phyloP scores from a whole-genome alignment of 1,140 invertebrate species.

The Paramacrobiotus metropolitanus region DNA sequence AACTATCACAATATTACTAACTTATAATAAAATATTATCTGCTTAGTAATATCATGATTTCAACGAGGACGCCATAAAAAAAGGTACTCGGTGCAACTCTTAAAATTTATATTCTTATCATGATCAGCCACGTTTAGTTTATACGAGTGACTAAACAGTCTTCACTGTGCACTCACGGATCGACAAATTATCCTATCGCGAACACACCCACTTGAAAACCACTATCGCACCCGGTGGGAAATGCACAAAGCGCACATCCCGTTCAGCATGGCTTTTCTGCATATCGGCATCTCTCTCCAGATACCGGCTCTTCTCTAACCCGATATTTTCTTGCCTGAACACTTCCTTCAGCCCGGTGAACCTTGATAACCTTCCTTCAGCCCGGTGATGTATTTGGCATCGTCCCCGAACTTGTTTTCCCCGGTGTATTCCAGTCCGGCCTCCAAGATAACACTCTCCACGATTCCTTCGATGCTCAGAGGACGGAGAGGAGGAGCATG shows the following conservation, averaged over 20 bases:
- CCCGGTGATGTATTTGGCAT: constrained; percentile 51
- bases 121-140: no score
- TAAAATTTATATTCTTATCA: no score
- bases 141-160: no score
- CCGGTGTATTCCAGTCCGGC: constrained; percentile 33
- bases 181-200: no score
- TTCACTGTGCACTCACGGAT: no score
- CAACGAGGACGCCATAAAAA: no score
- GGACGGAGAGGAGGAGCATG: constrained; percentile 6
- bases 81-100: no score
- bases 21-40: no score
- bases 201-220: constrained; percentile 44
- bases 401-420: constrained; percentile 29
- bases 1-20: no score
- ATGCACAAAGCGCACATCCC: constrained; percentile 45
- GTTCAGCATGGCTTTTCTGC: constrained; percentile 13
- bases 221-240: constrained; percentile 65
- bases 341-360: no score
- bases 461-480: constrained; percentile 41
- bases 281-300: constrained; percentile 34
- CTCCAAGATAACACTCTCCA: constrained; percentile 67
- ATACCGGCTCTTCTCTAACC: constrained; percentile 39
- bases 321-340: constrained; percentile 41
- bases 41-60: no score
- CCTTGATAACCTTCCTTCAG: constrained; percentile 40